phyloP scores from a whole-genome alignment of 2,888 invertebrate species.

The Oligia latruncula region DNA sequence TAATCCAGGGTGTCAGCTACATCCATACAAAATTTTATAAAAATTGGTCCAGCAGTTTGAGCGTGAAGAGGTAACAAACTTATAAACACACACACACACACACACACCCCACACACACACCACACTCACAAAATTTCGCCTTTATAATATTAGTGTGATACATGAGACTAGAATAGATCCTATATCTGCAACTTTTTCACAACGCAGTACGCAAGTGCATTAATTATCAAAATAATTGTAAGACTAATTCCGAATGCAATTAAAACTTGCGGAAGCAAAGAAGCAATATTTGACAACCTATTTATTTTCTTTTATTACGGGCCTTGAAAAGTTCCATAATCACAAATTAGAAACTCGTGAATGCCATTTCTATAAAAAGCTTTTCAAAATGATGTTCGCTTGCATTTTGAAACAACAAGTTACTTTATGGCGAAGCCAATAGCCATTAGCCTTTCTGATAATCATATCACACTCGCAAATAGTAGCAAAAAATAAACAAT shows the following conservation, averaged over 20 bases:
- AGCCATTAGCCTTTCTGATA: neutral
- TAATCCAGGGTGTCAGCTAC: too few species aligned
- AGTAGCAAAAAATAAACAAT: constrained; percentile 1
- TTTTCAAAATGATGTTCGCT: neutral
- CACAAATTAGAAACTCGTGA: constrained; percentile 9
- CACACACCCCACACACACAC: too few species aligned
- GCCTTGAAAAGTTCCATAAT: constrained; percentile 2
- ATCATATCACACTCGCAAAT: constrained; percentile 21
- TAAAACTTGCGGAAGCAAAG: constrained; percentile 5
- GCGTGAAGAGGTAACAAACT: too few species aligned
- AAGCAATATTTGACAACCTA: constrained; percentile 10
- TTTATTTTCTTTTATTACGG: constrained; percentile 5
- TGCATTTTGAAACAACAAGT: neutral
- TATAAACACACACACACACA: too few species aligned
- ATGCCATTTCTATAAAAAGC: neutral
- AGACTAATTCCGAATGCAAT: constrained; percentile 3
- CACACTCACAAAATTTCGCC: too few species aligned
- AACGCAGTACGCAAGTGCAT: neutral
- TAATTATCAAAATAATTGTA: constrained; percentile 1
- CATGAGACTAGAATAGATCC: neutral
- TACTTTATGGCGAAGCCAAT: neutral
- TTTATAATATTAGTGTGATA: too few species aligned
- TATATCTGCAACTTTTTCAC: neutral
- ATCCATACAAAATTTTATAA: too few species aligned
- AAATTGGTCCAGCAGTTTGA: too few species aligned